Evolutionary conservation across 1,140 invertebrate genomes (phyloP).

Genomic region (Papilio polytes): DNA sequence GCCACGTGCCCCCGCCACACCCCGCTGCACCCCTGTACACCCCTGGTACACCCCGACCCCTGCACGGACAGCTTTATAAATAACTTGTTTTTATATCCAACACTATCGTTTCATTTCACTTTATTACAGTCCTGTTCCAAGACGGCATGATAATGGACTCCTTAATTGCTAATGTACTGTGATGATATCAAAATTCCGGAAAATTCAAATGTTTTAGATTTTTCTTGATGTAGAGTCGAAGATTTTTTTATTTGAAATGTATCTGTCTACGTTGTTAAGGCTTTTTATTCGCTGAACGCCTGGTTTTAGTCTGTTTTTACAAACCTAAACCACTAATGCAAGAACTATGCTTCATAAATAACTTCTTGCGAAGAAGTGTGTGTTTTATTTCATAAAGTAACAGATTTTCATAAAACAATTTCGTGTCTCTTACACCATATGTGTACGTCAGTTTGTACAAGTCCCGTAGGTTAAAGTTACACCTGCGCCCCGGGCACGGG

Average conservation of each 20-base stretch:
- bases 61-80: constrained; percentile 65
- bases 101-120: constrained; percentile 35
- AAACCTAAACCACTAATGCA: no score
- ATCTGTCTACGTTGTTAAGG: no score
- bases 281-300: no score
- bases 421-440: not conserved
- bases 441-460: not conserved
- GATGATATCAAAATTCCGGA: not conserved
- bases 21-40: constrained; percentile 34
- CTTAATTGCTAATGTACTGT: not conserved
- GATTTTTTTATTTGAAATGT: no score
- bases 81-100: constrained; percentile 55
- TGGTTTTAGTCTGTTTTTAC: no score
- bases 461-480: constrained; percentile 8
- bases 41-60: constrained; percentile 42
- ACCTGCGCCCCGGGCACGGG: constrained; percentile 34
- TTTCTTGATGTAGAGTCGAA: no score
- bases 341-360: no score
- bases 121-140: constrained; percentile 20
- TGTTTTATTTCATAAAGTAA: not conserved
- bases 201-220: not conserved
- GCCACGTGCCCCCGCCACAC: constrained; percentile 40
- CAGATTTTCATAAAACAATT: constrained; percentile 6
- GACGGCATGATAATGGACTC: not conserved
- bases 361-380: not conserved